These are phyloP conservation scores for Caenorhabditis sulstoni DNA, from an alignment of 2,888 invertebrate species.

Conservation along the genomic window DNA sequence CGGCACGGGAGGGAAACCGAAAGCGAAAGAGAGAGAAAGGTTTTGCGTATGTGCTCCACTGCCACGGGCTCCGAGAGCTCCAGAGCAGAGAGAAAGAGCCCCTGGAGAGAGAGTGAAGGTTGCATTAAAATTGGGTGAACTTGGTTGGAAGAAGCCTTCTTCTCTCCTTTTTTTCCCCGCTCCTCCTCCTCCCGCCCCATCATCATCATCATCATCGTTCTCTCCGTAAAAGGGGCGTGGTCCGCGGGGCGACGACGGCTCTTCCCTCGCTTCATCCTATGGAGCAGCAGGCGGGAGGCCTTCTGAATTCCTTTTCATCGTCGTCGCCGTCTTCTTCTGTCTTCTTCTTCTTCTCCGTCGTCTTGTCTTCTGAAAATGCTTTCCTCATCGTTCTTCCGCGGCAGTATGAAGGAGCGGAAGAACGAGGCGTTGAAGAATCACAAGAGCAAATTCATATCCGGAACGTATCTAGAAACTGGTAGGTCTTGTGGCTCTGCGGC, in stretches of 20 bases:
- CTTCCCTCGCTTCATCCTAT: too few relatives aligned
- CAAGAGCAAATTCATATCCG: conserved; percentile 48
- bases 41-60: too few relatives aligned
- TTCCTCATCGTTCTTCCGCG: conserved; percentile 60
- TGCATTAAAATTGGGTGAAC: conserved; percentile 42
- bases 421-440: conserved; percentile 57
- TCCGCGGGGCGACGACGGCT: too few relatives aligned
- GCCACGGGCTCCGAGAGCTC: neutral
- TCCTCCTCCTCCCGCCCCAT: neutral
- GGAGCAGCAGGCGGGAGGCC: conserved; percentile 1
- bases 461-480: conserved; percentile 46
- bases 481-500: neutral
- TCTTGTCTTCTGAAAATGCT: conserved; percentile 26
- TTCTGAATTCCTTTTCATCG: neutral
- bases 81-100: neutral
- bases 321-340: neutral
- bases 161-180: conserved; percentile 13
- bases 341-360: conserved; percentile 4
- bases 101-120: conserved; percentile 18
- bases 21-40: conserved; percentile 19
- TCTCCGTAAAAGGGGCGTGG: conserved; percentile 12
- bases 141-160: neutral
- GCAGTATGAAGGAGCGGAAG: conserved; percentile 60
- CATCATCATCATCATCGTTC: conserved; percentile 35
- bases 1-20: conserved; percentile 9